Base-by-base conservation (phyloP, 2,888 invertebrate genomes). In the Sesamia inferens region DNA sequence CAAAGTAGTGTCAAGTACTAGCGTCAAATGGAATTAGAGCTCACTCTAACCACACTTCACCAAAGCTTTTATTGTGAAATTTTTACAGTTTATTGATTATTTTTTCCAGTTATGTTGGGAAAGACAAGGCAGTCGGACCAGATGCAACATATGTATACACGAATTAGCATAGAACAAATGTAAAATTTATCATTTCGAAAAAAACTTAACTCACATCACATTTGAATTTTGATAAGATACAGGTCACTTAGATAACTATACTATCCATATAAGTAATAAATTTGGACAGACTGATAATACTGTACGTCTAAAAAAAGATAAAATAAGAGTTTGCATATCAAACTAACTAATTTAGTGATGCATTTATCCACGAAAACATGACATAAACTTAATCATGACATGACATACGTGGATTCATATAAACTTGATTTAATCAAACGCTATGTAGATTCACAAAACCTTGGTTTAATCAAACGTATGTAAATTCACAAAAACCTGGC, bases 141-240 rank as follows among this genome's bases (percentile, higher is more conserved):
- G 31, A 31, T 31, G 31, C 31, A 31, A 3, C 31, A 31, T 31
- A 2, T 31, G 11, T 55, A 22, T 24, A 7, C 14, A 7, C 24
- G 14, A 4, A 31, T 19, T 58, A 31, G 5, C 10, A 16, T 24
- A 58, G 58, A 10, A 57, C 14, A 0, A 24, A 24, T 57, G 14
- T 14, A 14, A 7, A 24, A 4, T 58, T 5, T 10, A 5, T 44
- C 22, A 8, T 42, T 44, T 44, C 22, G 42, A 42, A 19, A 65
- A 44, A 16, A 76, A 58, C 48, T 39, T 51, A 22, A n/a, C 62
- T 19, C 10, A 13, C 19, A 48, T 11, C 22, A 42, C 10, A 75
- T 78, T 70, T 44, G 19, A 48, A 58, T 70, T n/a, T 47, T 42
- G 70, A 63, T 76, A 78, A 63, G 71, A 75, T 65, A 68, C 13